Evolutionary conservation across 2,888 invertebrate genomes (phyloP).

Genomic region (Lordiphosa andalusiaca): DNA sequence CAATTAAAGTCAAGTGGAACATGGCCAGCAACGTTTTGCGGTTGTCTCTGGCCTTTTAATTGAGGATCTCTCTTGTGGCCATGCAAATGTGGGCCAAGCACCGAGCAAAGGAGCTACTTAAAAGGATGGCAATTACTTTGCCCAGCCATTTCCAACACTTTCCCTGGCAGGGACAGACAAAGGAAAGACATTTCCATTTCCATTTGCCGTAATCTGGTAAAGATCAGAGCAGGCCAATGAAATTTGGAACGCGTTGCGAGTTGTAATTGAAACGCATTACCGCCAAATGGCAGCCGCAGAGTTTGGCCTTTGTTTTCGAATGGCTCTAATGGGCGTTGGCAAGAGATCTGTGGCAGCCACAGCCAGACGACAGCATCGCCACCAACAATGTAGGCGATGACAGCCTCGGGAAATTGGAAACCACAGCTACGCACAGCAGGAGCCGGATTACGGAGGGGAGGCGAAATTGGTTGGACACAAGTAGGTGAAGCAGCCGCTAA

Average conservation of each 20-base stretch:
- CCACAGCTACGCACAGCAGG: slow-evolving; percentile 28
- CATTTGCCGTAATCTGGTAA: slow-evolving; percentile 30
- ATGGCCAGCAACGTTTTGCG: slow-evolving; percentile 36
- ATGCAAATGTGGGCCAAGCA: slow-evolving; percentile 61
- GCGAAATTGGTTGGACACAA: slow-evolving; percentile 38
- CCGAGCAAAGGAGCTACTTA: slow-evolving; percentile 29
- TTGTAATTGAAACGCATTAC: slow-evolving; percentile 70
- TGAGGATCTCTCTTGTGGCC: slow-evolving; percentile 55
- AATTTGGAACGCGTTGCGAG: slow-evolving; percentile 48
- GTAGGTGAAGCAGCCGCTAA: slow-evolving; percentile 68
- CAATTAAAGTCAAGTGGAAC: slow-evolving; percentile 70
- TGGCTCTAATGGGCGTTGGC: slow-evolving; percentile 59
- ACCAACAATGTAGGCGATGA: slow-evolving; percentile 64
- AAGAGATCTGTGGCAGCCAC: slow-evolving; percentile 20
- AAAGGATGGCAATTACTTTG: slow-evolving; percentile 66
- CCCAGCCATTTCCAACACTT: slow-evolving; percentile 57
- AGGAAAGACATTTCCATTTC: slow-evolving; percentile 18
- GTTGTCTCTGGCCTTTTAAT: slow-evolving; percentile 54
- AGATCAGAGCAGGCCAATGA: slow-evolving; percentile 56
- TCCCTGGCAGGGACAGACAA: slow-evolving; percentile 28
- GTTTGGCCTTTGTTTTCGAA: slow-evolving; percentile 21
- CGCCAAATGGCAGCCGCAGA: slow-evolving; percentile 40
- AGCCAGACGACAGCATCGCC: slow-evolving; percentile 10
- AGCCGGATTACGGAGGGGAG: background rate
- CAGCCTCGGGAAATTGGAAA: slow-evolving; percentile 53